Evolutionary conservation across 2,888 invertebrate species (phyloP).

Genomic region (Synanthedon myopaeformis): DNA sequence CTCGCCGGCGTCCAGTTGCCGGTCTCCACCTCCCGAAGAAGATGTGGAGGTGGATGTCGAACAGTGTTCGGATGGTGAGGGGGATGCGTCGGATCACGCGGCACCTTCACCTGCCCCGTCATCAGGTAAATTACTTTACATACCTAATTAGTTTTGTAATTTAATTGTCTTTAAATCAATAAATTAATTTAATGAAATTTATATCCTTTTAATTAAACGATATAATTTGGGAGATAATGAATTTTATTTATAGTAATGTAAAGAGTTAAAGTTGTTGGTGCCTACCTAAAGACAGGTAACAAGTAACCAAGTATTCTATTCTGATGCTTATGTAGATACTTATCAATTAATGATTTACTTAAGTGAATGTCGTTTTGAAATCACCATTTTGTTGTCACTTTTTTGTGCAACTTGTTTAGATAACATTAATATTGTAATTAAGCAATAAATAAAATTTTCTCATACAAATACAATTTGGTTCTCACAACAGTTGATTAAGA

Average conservation of each 20-base stretch:
- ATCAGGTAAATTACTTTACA: conserved; percentile 32
- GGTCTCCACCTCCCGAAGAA: conserved; percentile 69
- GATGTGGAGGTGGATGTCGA: conserved; percentile 80
- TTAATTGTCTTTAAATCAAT: no score
- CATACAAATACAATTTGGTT: conserved; percentile 37
- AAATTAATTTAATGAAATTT: no score
- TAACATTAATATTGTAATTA: background rate
- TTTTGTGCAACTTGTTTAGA: conserved; percentile 12
- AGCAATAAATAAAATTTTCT: conserved; percentile 34
- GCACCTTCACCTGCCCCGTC: conserved; percentile 59
- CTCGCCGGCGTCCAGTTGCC: conserved; percentile 56
- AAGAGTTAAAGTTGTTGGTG: no score
- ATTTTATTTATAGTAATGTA: no score
- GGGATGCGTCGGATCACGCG: conserved; percentile 66
- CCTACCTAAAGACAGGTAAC: no score
- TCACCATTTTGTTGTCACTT: conserved; percentile 24
- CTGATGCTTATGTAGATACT: no score
- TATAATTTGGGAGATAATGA: no score
- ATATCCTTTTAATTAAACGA: no score
- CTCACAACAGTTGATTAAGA: conserved; percentile 42
- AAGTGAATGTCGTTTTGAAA: conserved; percentile 19
- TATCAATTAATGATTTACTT: background rate
- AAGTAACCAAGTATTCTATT: no score
- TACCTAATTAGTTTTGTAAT: no score
- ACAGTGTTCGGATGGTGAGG: conserved; percentile 77